Conservation (phyloP, 2,888 invertebrate genomes). For the Noctua fimbriata region DNA sequence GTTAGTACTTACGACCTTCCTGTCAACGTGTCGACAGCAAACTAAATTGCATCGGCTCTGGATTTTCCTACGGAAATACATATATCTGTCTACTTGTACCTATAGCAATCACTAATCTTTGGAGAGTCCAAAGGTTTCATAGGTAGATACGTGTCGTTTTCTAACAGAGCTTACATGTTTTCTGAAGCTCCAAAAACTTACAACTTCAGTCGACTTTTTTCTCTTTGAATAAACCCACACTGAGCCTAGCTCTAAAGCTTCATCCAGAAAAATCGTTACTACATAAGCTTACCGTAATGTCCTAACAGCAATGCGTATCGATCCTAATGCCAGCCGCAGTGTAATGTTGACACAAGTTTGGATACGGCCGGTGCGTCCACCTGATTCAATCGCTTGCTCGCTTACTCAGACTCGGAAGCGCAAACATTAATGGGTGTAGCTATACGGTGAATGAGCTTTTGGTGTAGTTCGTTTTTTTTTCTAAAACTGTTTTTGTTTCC, state of each 20-base stretch:
- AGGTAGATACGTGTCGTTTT: not conserved
- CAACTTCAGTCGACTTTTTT: not conserved
- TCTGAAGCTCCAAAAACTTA: not conserved
- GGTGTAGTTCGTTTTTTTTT: not conserved
- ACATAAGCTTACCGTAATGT: constrained; percentile 16
- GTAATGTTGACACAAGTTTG: constrained; percentile 22
- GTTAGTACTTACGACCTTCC: not conserved
- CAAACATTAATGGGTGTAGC: not conserved
- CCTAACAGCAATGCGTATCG: constrained; percentile 31
- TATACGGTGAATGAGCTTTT: constrained; percentile 3
- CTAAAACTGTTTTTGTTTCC: not conserved
- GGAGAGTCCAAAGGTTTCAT: not conserved
- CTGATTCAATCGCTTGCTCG: constrained; percentile 25
- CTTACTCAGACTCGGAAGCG: constrained; percentile 8
- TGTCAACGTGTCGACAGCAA: not conserved
- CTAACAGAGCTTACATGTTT: not conserved
- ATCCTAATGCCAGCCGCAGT: constrained; percentile 19
- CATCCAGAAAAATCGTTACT: constrained; percentile 32
- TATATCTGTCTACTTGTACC: not conserved
- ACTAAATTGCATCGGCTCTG: not conserved
- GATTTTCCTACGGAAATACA: not conserved
- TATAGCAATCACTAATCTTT: not conserved
- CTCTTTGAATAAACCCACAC: too few relatives aligned
- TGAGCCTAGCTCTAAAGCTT: too few relatives aligned
- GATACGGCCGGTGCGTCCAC: constrained; percentile 20